A percentile compares a stretch with the other conserved stretches of the same genome.
These are phyloP conservation scores for Crenichthys baileyi DNA, from an alignment of 2,797 vertebrate species.

Conservation along the genomic window DNA sequence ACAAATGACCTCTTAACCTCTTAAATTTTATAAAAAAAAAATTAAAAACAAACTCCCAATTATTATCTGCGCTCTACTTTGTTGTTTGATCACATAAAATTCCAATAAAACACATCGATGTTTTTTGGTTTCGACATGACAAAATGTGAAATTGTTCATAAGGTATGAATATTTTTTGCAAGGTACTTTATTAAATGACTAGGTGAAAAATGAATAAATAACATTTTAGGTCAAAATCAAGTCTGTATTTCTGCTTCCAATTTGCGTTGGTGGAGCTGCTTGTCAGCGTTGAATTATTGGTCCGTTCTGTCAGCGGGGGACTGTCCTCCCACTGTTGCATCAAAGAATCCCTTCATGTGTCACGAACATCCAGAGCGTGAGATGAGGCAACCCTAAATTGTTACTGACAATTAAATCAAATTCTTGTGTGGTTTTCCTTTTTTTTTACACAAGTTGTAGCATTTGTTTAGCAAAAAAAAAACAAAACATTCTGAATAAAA, in stretches of 20 bases:
- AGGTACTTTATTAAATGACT: neutral
- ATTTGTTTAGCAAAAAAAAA: neutral
- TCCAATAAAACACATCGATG: neutral
- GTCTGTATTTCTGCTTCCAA: conserved; percentile 20
- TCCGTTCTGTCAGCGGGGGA: conserved; percentile 27
- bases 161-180: neutral
- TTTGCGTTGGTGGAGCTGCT: conserved; percentile 28
- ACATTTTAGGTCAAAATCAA: conserved; percentile 31
- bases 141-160: neutral
- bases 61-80: neutral
- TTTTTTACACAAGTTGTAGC: conserved; percentile 13
- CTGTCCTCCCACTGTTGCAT: conserved; percentile 35
- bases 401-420: conserved; percentile 38
- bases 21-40: neutral
- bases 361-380: conserved; percentile 37
- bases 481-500: conserved; percentile 12
- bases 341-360: conserved; percentile 41
- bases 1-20: neutral
- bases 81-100: neutral
- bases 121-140: neutral
- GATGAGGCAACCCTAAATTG: conserved; percentile 36
- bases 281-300: conserved; percentile 23
- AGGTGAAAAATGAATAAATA: neutral
- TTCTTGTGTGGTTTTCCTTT: conserved; percentile 22
- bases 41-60: neutral